Conservation (phyloP, 1,140 invertebrate species). For the Ruditapes philippinarum region DNA sequence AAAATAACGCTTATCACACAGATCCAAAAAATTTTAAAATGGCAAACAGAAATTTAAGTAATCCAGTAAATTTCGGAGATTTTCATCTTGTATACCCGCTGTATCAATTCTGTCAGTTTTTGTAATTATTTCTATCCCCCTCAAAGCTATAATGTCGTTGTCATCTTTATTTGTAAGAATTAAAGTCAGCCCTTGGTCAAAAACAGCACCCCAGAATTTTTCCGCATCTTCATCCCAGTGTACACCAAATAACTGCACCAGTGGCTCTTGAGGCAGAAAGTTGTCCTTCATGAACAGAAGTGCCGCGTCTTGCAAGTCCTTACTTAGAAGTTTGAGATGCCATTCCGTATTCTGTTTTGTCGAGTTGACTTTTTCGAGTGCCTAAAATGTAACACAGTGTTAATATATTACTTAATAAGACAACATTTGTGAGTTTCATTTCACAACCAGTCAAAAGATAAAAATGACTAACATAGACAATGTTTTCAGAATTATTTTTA, state of each 20-base stretch:
- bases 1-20: background rate
- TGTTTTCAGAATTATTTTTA: too few relatives aligned
- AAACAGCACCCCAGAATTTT: background rate
- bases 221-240: slow-evolving; percentile 21
- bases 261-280: background rate
- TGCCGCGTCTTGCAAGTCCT: background rate
- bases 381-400: too few relatives aligned
- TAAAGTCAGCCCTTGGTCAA: background rate
- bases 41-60: background rate
- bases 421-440: too few relatives aligned
- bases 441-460: too few relatives aligned
- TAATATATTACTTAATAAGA: too few relatives aligned
- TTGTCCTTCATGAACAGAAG: background rate
- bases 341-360: background rate
- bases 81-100: background rate
- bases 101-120: background rate
- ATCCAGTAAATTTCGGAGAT: background rate
- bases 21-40: background rate
- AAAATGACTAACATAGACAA: too few relatives aligned
- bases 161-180: background rate
- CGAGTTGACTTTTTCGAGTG: background rate
- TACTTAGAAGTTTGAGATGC: background rate
- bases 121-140: background rate
- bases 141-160: background rate
- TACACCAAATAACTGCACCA: background rate